A percentile compares a stretch with the other conserved stretches of the same genome.
Conservation (phyloP, 2,113 vertebrate genomes). For the Orientallactaga bullata region DNA sequence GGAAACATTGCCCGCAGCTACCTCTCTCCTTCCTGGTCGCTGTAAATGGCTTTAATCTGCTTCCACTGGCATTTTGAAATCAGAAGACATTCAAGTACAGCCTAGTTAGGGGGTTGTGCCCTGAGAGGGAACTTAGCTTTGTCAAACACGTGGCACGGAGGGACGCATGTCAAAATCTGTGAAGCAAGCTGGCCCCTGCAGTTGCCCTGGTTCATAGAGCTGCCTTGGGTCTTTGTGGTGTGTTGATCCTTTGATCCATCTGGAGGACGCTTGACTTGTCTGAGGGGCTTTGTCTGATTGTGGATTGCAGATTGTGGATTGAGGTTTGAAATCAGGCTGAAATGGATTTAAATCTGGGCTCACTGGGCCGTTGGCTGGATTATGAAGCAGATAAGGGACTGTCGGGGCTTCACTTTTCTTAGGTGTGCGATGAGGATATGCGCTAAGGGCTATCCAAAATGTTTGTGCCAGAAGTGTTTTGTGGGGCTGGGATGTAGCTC, state of each 20-base stretch:
- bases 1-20: constrained; percentile 81
- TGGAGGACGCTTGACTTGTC: background rate
- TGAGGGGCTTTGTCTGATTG: background rate
- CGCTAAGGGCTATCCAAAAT: background rate
- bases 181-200: constrained; percentile 41
- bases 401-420: background rate
- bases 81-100: constrained; percentile 83
- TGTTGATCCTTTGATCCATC: background rate
- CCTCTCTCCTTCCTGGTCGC: constrained; percentile 80
- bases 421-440: background rate
- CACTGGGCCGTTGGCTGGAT: background rate
- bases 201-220: background rate
- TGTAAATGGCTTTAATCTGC: constrained; percentile 84
- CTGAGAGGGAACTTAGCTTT: constrained; percentile 81
- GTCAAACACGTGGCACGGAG: constrained; percentile 66
- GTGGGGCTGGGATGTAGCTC: too few species aligned
- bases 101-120: constrained; percentile 84
- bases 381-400: background rate
- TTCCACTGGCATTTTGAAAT: constrained; percentile 85
- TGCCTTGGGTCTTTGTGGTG: rapidly evolving
- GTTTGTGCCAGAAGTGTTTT: too few species aligned
- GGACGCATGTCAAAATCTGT: constrained; percentile 56
- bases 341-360: background rate
- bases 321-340: background rate
- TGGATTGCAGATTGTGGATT: background rate